Base-by-base conservation (phyloP, 2,888 invertebrate species). In the Cephus nigrinus region DNA sequence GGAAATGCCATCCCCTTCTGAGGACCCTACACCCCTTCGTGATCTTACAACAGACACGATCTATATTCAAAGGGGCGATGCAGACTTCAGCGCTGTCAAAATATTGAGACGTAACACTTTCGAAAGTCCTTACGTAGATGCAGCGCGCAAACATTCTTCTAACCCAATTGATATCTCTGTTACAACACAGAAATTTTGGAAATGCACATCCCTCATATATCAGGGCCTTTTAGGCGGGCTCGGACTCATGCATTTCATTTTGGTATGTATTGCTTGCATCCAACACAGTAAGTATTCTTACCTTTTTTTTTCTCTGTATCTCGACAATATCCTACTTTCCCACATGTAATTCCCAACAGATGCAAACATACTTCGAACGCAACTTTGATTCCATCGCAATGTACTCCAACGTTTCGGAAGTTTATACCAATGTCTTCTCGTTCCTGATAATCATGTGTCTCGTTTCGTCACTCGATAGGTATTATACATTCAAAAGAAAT, bases 151-250 rank as follows among this genome's bases (percentile, higher is more conserved):
- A 4, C 1, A 40, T 15, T 4, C 36, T 15, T 40, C 36, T n/a
- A 74, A 74, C 12, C 36, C 87, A 1, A 89, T 91, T 82, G 87
- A 85, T 79, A 81, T 89, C n/a, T 91, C 91, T n/a, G 89, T 91
- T 69, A 78, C 83, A 23, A 83, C 86, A 35, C 91, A 92, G 78
- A 87, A 86, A 78, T 81, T 87, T 32, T 90, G 90, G 86, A 86
- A 83, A 76, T 84, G 85, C 68, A 80, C 82, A 11, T 90, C 90
- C 12, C 84, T 90, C 12, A 83, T 91, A 79, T 88, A 85, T 82
- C 91, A 91, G 80, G 92, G 92, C 11, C 83, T 91, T 68, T 80
- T 91, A 12, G 91, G 88, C 36, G 91, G 92, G 75, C 90, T 91
- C 84, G 88, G 91, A 15, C 77, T 91, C 30, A 82, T 90, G 85